These are phyloP conservation scores for Conus ventricosus DNA, from an alignment of 1,140 invertebrate genomes.

Conservation along the genomic window DNA sequence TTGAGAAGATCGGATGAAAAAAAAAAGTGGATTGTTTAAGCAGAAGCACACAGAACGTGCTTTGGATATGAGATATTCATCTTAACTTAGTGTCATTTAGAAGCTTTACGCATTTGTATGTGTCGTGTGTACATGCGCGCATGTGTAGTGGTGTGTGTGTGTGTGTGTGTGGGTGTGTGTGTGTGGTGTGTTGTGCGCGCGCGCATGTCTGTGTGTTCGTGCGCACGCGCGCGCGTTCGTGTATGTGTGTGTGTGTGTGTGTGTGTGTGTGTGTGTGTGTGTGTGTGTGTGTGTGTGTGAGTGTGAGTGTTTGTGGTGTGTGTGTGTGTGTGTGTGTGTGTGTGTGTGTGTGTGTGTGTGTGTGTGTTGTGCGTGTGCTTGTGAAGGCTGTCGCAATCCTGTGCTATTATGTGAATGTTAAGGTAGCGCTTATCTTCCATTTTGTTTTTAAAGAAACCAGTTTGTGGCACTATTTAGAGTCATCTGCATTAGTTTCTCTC, in stretches of 20 bases:
- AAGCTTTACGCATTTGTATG: not conserved
- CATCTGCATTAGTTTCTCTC: too few species aligned
- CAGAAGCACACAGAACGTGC: too few species aligned
- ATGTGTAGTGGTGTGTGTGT: not conserved
- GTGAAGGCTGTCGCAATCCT: too few species aligned
- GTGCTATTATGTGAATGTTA: too few species aligned
- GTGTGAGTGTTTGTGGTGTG: not conserved
- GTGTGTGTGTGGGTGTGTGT: conserved; percentile 8
- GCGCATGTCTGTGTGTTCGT: not conserved
- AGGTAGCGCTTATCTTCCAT: too few species aligned
- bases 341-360: conserved; percentile 11
- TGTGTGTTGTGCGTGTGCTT: not conserved
- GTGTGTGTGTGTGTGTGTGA: not conserved
- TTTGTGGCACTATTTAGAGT: too few species aligned
- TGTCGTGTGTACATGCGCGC: not conserved
- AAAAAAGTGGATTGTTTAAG: too few species aligned
- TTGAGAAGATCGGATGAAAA: too few species aligned
- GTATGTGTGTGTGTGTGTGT: not conserved
- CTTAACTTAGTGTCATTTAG: too few species aligned
- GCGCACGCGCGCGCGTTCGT: not conserved
- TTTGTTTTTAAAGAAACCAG: too few species aligned
- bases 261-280: not conserved
- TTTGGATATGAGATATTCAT: too few species aligned
- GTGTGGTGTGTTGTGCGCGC: not conserved
- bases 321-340: not conserved